Conservation (phyloP, 2,797 vertebrate species). For the Lerista edwardsae region DNA sequence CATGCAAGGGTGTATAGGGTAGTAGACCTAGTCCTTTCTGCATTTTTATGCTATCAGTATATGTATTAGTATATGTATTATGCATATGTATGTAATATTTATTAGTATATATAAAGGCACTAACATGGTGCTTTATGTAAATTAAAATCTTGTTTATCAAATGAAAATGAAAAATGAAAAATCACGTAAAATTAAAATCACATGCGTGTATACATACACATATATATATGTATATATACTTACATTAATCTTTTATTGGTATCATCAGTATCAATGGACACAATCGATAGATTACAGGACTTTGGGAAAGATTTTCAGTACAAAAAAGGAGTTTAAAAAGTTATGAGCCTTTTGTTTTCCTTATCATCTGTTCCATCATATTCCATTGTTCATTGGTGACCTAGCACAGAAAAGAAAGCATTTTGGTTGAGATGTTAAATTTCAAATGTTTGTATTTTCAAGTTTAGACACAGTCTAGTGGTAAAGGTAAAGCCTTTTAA, state of each 20-base stretch:
- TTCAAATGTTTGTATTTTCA: conserved; percentile 26
- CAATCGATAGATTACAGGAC: conserved; percentile 19
- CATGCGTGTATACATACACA: too few relatives aligned
- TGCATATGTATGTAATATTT: not conserved
- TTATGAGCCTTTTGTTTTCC: conserved; percentile 89
- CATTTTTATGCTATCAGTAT: too few relatives aligned
- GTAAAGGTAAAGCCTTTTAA: not conserved
- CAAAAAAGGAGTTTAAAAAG: not conserved
- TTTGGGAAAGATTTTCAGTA: conserved; percentile 25
- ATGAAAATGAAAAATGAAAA: too few relatives aligned
- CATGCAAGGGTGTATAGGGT: too few relatives aligned
- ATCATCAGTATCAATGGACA: conserved; percentile 36
- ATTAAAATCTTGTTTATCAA: too few relatives aligned
- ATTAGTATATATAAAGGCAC: not conserved
- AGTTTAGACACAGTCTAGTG: not conserved
- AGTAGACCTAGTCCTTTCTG: too few relatives aligned
- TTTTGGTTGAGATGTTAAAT: conserved; percentile 39
- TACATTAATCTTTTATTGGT: not conserved
- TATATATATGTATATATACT: too few relatives aligned
- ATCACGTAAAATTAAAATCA: too few relatives aligned
- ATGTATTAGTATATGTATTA: too few relatives aligned
- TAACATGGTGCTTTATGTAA: not conserved
- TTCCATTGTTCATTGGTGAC: conserved; percentile 91
- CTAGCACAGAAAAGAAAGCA: conserved; percentile 71
- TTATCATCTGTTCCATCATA: conserved; percentile 86